Percentiles rank a stretch among this genome's conserved stretches.
phyloP scores from a whole-genome alignment of 2,888 invertebrate species.

The Mimas tiliae region DNA sequence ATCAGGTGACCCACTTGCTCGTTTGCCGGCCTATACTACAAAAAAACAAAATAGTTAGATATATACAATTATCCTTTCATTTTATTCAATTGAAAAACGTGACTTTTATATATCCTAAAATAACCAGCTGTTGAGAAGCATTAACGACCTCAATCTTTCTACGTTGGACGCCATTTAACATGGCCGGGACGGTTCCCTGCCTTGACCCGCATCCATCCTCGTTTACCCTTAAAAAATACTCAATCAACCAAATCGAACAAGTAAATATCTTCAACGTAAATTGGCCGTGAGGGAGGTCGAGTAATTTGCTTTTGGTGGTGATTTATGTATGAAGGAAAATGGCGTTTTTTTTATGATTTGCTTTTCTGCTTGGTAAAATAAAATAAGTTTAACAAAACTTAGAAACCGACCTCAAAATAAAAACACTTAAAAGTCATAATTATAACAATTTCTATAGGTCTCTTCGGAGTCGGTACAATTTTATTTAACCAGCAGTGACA shows the following conservation, averaged over 20 bases:
- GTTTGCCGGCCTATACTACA: no score
- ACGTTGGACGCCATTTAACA: conserved; percentile 44
- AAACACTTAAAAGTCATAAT: no score
- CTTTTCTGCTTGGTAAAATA: neutral
- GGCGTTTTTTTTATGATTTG: neutral
- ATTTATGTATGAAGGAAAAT: neutral
- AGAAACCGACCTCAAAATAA: no score
- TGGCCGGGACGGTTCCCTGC: conserved; percentile 50
- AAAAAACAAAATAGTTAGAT: no score
- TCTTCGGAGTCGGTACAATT: no score
- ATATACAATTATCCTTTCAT: no score
- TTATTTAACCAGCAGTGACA: no score
- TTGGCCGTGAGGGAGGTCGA: conserved; percentile 3
- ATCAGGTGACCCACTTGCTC: no score
- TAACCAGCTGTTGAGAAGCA: conserved; percentile 22
- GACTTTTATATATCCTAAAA: neutral
- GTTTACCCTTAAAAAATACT: conserved; percentile 23
- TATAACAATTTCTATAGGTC: no score
- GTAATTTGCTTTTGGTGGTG: neutral
- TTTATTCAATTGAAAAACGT: neutral
- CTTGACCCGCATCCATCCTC: conserved; percentile 63
- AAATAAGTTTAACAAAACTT: no score
- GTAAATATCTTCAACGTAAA: conserved; percentile 15
- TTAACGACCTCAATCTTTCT: conserved; percentile 42
- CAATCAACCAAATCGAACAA: conserved; percentile 17